Percentiles rank a stretch among this genome's conserved stretches.
phyloP scores from a whole-genome alignment of 2,797 vertebrate species.

The Eurystomus glaucurus region DNA sequence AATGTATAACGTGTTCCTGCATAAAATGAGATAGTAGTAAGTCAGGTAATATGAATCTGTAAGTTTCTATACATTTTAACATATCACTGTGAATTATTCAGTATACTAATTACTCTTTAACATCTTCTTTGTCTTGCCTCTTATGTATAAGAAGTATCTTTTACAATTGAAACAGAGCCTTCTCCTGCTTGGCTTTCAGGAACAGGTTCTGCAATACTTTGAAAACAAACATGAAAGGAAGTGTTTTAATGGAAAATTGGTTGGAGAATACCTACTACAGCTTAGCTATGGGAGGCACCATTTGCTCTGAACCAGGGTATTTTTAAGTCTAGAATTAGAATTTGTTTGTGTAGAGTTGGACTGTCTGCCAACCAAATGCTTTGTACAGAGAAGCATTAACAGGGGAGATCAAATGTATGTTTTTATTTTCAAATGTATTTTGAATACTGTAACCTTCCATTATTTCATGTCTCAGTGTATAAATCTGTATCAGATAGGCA shows the following conservation, averaged over 20 bases:
- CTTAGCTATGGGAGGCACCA: not conserved
- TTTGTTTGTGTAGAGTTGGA: not conserved
- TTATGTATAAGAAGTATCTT: not conserved
- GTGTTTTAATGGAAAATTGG: not conserved
- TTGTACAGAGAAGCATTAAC: not conserved
- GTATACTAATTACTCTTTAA: not conserved
- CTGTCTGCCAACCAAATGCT: not conserved
- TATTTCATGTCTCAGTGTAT: not conserved
- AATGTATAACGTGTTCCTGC: not conserved
- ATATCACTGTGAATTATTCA: not conserved
- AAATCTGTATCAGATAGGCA: not conserved
- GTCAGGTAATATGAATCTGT: slow-evolving; percentile 3
- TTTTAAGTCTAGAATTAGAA: slow-evolving; percentile 23
- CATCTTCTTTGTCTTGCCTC: not conserved
- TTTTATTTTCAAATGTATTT: not conserved
- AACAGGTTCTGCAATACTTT: not conserved
- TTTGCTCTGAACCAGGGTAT: not conserved
- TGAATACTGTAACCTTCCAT: not conserved
- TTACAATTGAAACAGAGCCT: not conserved
- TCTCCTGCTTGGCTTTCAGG: slow-evolving; percentile 1
- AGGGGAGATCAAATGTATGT: not conserved
- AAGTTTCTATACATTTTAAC: not conserved
- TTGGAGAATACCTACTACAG: not conserved
- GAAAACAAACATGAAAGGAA: slow-evolving; percentile 11
- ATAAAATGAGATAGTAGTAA: not conserved